Evolutionary conservation across 2,113 vertebrate species (phyloP).

Genomic region (Zosterops borbonicus): DNA sequence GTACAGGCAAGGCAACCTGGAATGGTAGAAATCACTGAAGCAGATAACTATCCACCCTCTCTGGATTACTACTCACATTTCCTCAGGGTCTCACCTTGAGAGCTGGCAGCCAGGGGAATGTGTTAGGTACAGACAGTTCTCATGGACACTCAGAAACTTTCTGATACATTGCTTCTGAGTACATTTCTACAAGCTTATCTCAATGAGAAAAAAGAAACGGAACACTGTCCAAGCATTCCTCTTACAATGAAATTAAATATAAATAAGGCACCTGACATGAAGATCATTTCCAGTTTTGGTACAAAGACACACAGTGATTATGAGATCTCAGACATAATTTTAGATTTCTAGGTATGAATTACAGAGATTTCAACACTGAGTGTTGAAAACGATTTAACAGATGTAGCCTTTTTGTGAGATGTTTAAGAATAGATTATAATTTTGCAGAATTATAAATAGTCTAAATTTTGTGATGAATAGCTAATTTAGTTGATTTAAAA

Average conservation of each 20-base stretch:
- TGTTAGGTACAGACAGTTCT: accelerated
- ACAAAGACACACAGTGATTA: not conserved
- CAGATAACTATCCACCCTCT: not conserved
- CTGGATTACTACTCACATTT: not conserved
- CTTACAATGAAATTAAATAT: not conserved
- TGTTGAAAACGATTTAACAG: not conserved
- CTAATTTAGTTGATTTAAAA: not conserved
- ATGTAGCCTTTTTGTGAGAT: not conserved
- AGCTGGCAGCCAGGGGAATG: not conserved
- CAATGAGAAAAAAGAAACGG: not conserved
- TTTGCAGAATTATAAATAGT: not conserved
- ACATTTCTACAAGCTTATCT: not conserved
- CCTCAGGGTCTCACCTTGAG: not conserved
- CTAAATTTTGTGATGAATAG: not conserved
- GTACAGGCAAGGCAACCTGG: not conserved
- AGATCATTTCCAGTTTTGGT: not conserved
- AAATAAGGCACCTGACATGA: not conserved
- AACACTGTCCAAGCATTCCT: not conserved
- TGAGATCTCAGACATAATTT: not conserved
- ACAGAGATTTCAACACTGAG: not conserved
- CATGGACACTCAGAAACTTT: not conserved
- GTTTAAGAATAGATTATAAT: not conserved
- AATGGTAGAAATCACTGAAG: not conserved
- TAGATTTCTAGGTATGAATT: not conserved
- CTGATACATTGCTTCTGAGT: not conserved